These are phyloP conservation scores for Clamator glandarius DNA, from an alignment of 2,797 vertebrate species.

Conservation along the genomic window DNA sequence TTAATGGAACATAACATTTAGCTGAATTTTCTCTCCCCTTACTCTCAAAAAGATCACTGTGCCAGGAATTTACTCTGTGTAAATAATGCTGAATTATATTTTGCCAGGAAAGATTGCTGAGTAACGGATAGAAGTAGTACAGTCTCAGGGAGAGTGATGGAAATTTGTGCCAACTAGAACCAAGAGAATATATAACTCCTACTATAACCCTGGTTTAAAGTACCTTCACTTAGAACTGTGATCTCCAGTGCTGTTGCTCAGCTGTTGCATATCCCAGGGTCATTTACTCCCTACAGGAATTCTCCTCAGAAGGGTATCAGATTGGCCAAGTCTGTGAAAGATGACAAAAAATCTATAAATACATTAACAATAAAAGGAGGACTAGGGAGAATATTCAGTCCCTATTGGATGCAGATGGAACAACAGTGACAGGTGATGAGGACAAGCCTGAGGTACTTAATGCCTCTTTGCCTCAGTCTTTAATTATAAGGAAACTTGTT, in stretches of 20 bases:
- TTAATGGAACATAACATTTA: neutral
- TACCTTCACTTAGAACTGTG: neutral
- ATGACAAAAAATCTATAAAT: too few relatives aligned
- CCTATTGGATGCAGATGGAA: too few relatives aligned
- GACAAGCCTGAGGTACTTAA: too few relatives aligned
- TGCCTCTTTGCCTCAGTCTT: too few relatives aligned
- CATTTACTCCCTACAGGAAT: neutral
- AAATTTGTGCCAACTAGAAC: neutral
- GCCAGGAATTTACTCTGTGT: neutral
- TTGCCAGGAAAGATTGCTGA: neutral
- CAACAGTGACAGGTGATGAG: too few relatives aligned
- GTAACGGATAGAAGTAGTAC: neutral
- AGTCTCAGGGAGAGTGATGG: neutral
- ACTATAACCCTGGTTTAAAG: neutral
- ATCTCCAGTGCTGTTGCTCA: neutral
- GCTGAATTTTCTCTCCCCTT: neutral
- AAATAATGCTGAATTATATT: neutral
- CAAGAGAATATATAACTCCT: neutral
- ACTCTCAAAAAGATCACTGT: neutral
- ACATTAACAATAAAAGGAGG: too few relatives aligned
- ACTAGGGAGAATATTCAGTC: too few relatives aligned
- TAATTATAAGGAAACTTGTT: too few relatives aligned
- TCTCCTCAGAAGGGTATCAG: neutral
- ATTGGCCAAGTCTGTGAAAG: too few relatives aligned
- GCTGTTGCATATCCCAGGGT: neutral